Conservation (phyloP, 1,140 invertebrate species). For the Drosophila lacertosa region DNA sequence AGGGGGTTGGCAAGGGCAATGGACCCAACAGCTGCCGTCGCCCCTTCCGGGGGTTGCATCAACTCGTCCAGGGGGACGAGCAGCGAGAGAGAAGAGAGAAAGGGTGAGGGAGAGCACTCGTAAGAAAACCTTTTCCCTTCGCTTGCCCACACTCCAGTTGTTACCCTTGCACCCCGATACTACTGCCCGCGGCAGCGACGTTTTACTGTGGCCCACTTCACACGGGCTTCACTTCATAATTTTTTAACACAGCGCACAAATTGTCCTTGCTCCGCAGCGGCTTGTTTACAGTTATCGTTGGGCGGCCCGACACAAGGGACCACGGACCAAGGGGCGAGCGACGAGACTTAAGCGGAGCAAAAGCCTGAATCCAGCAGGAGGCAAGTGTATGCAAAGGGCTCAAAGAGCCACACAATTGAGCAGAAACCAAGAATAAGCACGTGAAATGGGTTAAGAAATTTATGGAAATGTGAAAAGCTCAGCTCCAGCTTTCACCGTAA, state of each 20-base stretch:
- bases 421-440: constrained; percentile 2
- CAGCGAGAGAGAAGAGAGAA: constrained; percentile 17
- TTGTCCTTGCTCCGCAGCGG: constrained; percentile 29
- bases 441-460: constrained; percentile 1
- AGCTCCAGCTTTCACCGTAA: not conserved
- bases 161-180: constrained; percentile 2
- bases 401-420: not conserved
- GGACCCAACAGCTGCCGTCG: constrained; percentile 46
- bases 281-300: constrained; percentile 47
- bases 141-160: constrained; percentile 11
- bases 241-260: constrained; percentile 44
- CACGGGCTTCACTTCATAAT: constrained; percentile 45
- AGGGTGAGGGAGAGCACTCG: constrained; percentile 10
- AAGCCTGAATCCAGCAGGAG: constrained; percentile 30
- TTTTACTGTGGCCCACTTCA: constrained; percentile 67
- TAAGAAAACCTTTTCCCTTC: constrained; percentile 24
- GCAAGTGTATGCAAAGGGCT: constrained; percentile 3
- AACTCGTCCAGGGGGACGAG: not conserved
- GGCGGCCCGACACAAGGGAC: constrained; percentile 4
- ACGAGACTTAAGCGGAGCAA: not conserved
- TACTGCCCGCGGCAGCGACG: constrained; percentile 35
- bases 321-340: not conserved
- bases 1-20: constrained; percentile 50
- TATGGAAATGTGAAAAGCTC: not conserved
- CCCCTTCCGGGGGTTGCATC: constrained; percentile 27